Percentiles rank a stretch among this genome's conserved stretches.
Evolutionary conservation across 30 jellyfish, hydroid and myxozoan species (phyloP).

Genomic region (Pseudorhiza aurosa): DNA sequence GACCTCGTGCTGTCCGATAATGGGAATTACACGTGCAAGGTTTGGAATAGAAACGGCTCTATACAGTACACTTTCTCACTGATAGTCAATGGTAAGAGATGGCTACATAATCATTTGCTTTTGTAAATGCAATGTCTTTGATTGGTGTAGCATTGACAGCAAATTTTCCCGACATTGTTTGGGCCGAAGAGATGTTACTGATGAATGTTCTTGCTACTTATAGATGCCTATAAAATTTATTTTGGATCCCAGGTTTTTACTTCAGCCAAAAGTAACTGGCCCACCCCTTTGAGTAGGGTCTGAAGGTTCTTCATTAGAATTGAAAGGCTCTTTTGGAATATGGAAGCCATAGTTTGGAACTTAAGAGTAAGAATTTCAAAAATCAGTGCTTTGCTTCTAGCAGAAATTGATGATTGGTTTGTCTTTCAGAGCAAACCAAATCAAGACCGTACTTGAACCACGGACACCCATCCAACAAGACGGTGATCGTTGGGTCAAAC

Average conservation of each 20-base stretch:
- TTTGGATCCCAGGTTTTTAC: too few relatives aligned
- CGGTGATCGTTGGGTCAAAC: constrained; percentile 42
- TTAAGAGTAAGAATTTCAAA: too few relatives aligned
- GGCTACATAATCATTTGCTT: too few relatives aligned
- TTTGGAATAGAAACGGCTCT: constrained; percentile 39
- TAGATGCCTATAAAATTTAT: too few relatives aligned
- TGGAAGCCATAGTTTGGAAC: too few relatives aligned
- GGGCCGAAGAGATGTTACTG: too few relatives aligned
- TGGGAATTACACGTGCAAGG: constrained; percentile 75
- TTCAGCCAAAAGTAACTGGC: too few relatives aligned
- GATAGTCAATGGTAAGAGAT: constrained; percentile 35
- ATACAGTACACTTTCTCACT: constrained; percentile 48
- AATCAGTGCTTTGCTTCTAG: too few relatives aligned
- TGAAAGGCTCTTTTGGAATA: too few relatives aligned
- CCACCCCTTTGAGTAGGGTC: too few relatives aligned
- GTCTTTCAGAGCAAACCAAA: constrained; percentile 57
- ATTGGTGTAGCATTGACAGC: background rate
- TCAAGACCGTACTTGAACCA: constrained; percentile 77
- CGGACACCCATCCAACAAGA: constrained; percentile 70
- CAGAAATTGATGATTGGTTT: background rate
- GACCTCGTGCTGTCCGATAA: constrained; percentile 76
- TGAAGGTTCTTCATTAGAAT: too few relatives aligned
- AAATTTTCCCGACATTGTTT: background rate
- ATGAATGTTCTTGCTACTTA: too few relatives aligned
- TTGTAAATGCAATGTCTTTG: background rate